These are phyloP conservation scores for Cenopis cana DNA, from an alignment of 2,888 invertebrate genomes.

Conservation along the genomic window DNA sequence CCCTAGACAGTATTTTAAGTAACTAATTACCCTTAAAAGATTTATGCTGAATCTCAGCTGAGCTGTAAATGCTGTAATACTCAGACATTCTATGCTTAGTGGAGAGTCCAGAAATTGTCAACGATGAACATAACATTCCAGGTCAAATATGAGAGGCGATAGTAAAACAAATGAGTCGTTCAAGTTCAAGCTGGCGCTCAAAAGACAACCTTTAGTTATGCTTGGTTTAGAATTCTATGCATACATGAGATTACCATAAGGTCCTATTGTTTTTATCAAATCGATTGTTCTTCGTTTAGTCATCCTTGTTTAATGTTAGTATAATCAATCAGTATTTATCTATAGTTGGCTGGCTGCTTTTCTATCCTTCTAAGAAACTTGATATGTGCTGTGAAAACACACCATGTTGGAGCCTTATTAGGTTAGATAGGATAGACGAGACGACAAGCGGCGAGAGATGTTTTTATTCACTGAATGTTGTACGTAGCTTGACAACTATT, in stretches of 20 bases:
- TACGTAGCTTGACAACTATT: slow-evolving; percentile 9
- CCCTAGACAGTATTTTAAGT: slow-evolving; percentile 8
- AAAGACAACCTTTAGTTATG: slow-evolving; percentile 42
- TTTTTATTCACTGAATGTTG: slow-evolving; percentile 10
- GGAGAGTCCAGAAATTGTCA: slow-evolving; percentile 26
- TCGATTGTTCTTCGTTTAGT: slow-evolving; percentile 59
- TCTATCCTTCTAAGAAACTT: slow-evolving; percentile 28
- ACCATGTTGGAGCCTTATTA: slow-evolving; percentile 23
- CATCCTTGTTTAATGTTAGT: slow-evolving; percentile 42
- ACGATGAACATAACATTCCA: slow-evolving; percentile 35
- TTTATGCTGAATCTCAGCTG: slow-evolving; percentile 6
- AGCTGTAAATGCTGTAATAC: slow-evolving; percentile 2
- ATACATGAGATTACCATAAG: slow-evolving; percentile 63
- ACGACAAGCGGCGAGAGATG: slow-evolving; percentile 14
- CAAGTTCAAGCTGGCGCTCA: slow-evolving; percentile 29
- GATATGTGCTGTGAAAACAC: slow-evolving; percentile 22
- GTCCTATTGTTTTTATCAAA: slow-evolving; percentile 61
- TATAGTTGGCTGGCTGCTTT: slow-evolving; percentile 16
- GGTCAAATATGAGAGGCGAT: slow-evolving; percentile 33
- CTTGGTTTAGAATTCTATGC: slow-evolving; percentile 58
- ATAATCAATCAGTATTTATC: slow-evolving; percentile 37
- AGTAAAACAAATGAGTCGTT: slow-evolving; percentile 41
- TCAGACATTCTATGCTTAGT: slow-evolving; percentile 19
- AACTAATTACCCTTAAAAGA: slow-evolving; percentile 13
- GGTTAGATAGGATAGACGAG: slow-evolving; percentile 20